phyloP scores from a whole-genome alignment of 2,113 vertebrate genomes.

The Brachypteracias leptosomus region DNA sequence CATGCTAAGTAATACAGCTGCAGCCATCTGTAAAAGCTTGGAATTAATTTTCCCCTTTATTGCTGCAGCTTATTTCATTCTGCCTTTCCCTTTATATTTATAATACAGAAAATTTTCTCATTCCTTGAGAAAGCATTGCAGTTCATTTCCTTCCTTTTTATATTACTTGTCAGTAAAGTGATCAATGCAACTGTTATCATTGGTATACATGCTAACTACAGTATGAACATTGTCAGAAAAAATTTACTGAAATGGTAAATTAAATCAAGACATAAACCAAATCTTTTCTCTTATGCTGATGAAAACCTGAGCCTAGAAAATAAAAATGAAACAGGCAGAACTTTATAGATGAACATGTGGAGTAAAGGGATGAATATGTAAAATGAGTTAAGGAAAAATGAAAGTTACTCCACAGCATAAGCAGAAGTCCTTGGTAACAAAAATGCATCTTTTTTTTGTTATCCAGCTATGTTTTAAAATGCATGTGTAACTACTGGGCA shows the following conservation, averaged over 20 bases:
- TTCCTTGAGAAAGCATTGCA: conserved; percentile 27
- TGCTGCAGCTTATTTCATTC: conserved; percentile 32
- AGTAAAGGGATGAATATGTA: not conserved
- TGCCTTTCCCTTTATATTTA: conserved; percentile 6
- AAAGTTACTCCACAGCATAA: not conserved
- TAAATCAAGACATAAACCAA: not conserved
- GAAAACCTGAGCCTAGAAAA: conserved; percentile 9
- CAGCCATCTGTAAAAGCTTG: conserved; percentile 36
- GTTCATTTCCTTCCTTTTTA: conserved; percentile 39
- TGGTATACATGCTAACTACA: not conserved
- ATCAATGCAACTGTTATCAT: conserved; percentile 23
- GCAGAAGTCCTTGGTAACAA: not conserved
- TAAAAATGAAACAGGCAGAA: not conserved
- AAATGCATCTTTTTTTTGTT: not conserved
- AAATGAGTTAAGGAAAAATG: not conserved
- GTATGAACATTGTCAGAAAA: not conserved
- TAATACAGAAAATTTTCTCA: not conserved
- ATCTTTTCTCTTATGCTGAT: not conserved
- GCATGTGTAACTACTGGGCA: not conserved
- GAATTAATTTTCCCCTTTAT: conserved; percentile 45
- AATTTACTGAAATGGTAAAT: conserved; percentile 9
- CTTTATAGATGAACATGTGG: not conserved
- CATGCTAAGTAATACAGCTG: conserved; percentile 8
- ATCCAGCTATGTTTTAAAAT: not conserved
- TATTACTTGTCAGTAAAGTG: conserved; percentile 40